Conservation (phyloP, 2,888 invertebrate genomes). For the Ypsolopha scabrella region DNA sequence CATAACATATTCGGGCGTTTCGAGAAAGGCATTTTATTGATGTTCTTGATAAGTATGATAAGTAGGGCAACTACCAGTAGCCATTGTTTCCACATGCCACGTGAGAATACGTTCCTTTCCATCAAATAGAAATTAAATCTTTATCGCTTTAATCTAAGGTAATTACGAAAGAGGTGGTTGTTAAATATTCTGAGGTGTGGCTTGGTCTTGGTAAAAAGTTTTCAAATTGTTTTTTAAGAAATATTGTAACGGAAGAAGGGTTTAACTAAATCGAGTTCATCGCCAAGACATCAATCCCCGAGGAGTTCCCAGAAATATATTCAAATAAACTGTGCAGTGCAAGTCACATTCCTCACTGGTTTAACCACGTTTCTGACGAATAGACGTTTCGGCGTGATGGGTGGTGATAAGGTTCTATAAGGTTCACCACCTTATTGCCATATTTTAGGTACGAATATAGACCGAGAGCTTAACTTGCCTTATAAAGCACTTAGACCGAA, state of each 20-base stretch:
- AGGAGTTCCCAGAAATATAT: too few relatives aligned
- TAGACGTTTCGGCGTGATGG: too few relatives aligned
- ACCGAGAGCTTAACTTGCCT: too few relatives aligned
- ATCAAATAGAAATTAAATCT: slow-evolving; percentile 37
- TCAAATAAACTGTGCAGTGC: too few relatives aligned
- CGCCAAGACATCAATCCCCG: too few relatives aligned
- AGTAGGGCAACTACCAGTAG: slow-evolving; percentile 53
- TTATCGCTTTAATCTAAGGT: slow-evolving; percentile 47
- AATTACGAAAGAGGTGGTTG: slow-evolving; percentile 26
- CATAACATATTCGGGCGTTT: slow-evolving; percentile 41
- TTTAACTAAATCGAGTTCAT: too few relatives aligned
- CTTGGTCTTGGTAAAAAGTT: neutral
- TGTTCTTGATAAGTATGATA: slow-evolving; percentile 56
- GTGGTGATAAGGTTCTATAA: too few relatives aligned
- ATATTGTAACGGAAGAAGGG: neutral
- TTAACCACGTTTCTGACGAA: too few relatives aligned
- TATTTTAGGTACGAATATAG: too few relatives aligned
- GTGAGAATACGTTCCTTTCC: slow-evolving; percentile 51
- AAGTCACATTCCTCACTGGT: too few relatives aligned
- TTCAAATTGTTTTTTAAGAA: neutral
- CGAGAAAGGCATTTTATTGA: slow-evolving; percentile 57
- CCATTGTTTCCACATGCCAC: slow-evolving; percentile 58
- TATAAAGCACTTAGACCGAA: too few relatives aligned
- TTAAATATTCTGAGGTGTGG: neutral
- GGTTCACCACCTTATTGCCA: too few relatives aligned